Base-by-base conservation (phyloP, 2,797 vertebrate species). In the Xiphophorus birchmanni region DNA sequence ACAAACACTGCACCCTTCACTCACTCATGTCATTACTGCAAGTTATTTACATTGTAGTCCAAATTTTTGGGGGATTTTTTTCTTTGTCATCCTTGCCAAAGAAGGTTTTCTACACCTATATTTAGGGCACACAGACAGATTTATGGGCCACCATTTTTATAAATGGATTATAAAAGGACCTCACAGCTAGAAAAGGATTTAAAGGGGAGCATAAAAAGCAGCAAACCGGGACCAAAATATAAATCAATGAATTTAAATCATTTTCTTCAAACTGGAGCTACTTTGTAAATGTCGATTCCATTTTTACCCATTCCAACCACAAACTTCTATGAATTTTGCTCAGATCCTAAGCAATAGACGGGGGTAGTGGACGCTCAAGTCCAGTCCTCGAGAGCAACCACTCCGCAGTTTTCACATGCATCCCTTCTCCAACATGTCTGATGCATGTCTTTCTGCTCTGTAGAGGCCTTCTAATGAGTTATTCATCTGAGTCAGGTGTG, bases 1-100 rank as follows among this genome's bases (percentile, higher is more conserved):
- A 84, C 83, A 26, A 90, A 93, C 93, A 94, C 90, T 83, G 32
- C 80, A 86, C 88, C 86, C 91, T 94, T 95, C 92, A 92, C 86
- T 86, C 79, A 65, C 75, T 40, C 78, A 84, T 86, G 83, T 89
- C 80, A 75, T 77, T 83, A 76, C 83, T 86, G 83, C 42, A 35
- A 79, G 85, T 74, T 83, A 63, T 89, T 89, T 80, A 82, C 82
- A 88, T 92, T 92, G 88, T 93, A 80, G 78, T 90, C 67, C 54
- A 56, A 76, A 81, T 84, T 84, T 44, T 18, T 1, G 32, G 32
- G 32, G 0, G 10, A n/a, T 13, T 83, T 86, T 89, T 74, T 54
- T 52, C 35, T 84, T 86, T 84, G 73, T 44, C n/a, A 11, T 73
- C 26, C 11, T 73, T 29, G 69, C 74, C 80, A 75, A 76, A 40